Evolutionary conservation across 2,113 vertebrate species (phyloP).

Genomic region (Galeopterus variegatus): DNA sequence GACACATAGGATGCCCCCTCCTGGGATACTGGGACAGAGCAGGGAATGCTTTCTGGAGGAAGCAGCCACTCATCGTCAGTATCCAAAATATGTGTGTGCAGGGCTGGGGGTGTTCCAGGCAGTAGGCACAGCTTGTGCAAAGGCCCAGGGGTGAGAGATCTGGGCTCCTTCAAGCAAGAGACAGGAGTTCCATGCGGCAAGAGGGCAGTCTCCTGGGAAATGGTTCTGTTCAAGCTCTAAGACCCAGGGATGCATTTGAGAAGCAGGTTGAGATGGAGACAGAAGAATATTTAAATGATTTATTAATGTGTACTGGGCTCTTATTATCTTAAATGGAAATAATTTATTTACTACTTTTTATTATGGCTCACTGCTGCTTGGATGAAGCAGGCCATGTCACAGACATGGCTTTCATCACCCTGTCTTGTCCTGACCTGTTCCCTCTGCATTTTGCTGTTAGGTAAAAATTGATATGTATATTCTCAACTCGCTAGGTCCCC

Average conservation of each 20-base stretch:
- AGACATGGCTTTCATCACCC: not conserved
- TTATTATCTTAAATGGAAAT: slow-evolving; percentile 45
- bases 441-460: not conserved
- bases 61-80: not conserved
- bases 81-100: not conserved
- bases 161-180: not conserved
- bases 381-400: not conserved
- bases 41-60: slow-evolving; percentile 39
- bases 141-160: not conserved
- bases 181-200: not conserved
- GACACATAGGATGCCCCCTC: not conserved
- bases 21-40: not conserved
- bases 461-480: not conserved
- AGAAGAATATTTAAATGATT: slow-evolving; percentile 35
- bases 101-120: not conserved
- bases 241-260: not conserved
- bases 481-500: not conserved
- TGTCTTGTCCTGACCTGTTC: not conserved
- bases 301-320: slow-evolving; percentile 31
- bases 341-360: slow-evolving; percentile 60
- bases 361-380: not conserved
- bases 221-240: not conserved
- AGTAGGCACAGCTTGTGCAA: not conserved
- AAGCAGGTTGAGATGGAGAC: slow-evolving; percentile 17
- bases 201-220: not conserved